Base-by-base conservation (phyloP, 2,888 invertebrate species). In the Platypus cylindrus region DNA sequence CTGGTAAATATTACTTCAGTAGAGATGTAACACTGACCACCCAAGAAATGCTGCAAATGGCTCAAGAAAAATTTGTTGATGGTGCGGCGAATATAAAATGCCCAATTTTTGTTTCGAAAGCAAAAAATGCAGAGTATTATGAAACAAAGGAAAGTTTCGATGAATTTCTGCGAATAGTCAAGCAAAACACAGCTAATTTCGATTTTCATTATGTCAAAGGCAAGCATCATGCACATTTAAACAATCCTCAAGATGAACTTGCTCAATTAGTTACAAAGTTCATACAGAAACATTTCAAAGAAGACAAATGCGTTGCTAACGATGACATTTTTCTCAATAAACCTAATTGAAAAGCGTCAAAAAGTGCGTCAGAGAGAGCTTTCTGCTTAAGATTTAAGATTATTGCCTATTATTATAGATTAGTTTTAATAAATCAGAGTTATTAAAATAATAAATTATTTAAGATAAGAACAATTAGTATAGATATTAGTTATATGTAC, bases 191-290 rank as follows among this genome's bases (percentile, higher is more conserved):
- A 47, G 60, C 61, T 1, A 63, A 69, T 28, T 78, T 73, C 47
- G 69, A 71, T 50, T 66, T 66, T 41, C 67, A 74, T 36, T 65
- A 68, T 39, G 61, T 83, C 1, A 67, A 74, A 11, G 82, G 82
- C 1, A 68, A 69, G 2, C 84, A 84, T 61, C 82, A 83, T 56
- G 66, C 76, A n/a, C 83, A 84, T 62, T 66, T 85, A 39, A 78
- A 74, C 45, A 64, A 74, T 45, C 76, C 82, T 2, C 68, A 74
- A 50, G 53, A 15, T 4, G 54, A 30, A 16, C 59, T 79, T 13
- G 45, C 45, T 4, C 36, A 15, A 5, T 38, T 48, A 12, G 37
- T 64, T 8, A 62, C 45, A 28, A 54, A 54, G 32, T 68, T 56
- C 36, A 49, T 54, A 25, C 31, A 36, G 8, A 46, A 40, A 23